Percentiles rank a stretch among this genome's conserved stretches.
These are phyloP conservation scores for Drosophila lacicola DNA, from an alignment of 2,888 invertebrate genomes.

Conservation along the genomic window DNA sequence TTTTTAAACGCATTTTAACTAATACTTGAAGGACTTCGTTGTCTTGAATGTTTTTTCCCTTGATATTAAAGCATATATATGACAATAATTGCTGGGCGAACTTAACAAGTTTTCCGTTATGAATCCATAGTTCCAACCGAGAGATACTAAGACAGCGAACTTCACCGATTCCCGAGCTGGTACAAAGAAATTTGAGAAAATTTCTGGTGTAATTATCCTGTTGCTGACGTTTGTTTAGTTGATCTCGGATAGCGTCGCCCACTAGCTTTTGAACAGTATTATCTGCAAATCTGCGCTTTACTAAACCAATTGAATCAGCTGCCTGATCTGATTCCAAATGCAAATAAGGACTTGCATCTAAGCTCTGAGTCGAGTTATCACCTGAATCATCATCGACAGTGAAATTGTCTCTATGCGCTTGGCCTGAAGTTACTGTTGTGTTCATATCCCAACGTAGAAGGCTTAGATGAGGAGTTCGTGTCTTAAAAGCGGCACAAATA, in stretches of 20 bases:
- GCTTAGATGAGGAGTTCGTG: conserved; percentile 80
- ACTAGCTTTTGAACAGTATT: conserved; percentile 89
- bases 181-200: conserved; percentile 93
- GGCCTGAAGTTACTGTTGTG: conserved; percentile 54
- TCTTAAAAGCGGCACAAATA: conserved; percentile 87
- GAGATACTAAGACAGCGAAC: conserved; percentile 85
- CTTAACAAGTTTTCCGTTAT: conserved; percentile 97
- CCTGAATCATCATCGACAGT: conserved; percentile 86
- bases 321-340: conserved; percentile 83
- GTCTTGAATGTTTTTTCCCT: conserved; percentile 89
- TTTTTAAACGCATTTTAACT: conserved; percentile 96
- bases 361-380: conserved; percentile 83
- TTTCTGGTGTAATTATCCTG: conserved; percentile 95
- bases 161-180: conserved; percentile 94
- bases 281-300: conserved; percentile 87
- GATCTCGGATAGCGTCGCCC: conserved; percentile 94
- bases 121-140: conserved; percentile 96
- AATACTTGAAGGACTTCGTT: conserved; percentile 92
- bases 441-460: conserved; percentile 73
- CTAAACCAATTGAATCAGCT: conserved; percentile 85
- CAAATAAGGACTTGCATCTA: conserved; percentile 84
- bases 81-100: conserved; percentile 96
- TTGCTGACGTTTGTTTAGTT: conserved; percentile 93
- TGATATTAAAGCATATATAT: conserved; percentile 96
- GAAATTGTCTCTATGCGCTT: conserved; percentile 64